Percentiles rank a stretch among this genome's conserved stretches.
phyloP scores from a whole-genome alignment of 2,888 invertebrate genomes.

The Orthosia gothica region DNA sequence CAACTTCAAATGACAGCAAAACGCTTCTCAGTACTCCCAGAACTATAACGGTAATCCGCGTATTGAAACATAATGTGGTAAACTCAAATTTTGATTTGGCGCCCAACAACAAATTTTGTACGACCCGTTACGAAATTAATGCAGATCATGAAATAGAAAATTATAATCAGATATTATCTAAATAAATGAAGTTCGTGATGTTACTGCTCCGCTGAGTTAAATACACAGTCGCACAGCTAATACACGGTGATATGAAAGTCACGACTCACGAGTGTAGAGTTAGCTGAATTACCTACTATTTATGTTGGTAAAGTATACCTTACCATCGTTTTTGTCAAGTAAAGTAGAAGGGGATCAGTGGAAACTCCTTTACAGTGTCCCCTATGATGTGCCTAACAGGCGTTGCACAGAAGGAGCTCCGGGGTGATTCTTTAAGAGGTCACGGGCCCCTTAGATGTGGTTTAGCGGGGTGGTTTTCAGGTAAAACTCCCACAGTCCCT shows the following conservation, averaged over 20 bases:
- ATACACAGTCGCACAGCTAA: slow-evolving; percentile 22
- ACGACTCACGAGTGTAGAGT: slow-evolving; percentile 45
- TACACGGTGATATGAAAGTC: slow-evolving; percentile 46
- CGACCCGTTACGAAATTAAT: neutral
- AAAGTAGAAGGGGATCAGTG: neutral
- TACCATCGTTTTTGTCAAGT: slow-evolving; percentile 12
- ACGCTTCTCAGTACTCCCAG: neutral
- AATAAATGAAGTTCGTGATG: slow-evolving; percentile 49
- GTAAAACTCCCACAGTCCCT: too few species aligned
- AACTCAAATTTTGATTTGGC: neutral
- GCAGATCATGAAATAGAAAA: slow-evolving; percentile 7
- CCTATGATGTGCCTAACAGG: too few species aligned
- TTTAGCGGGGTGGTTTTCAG: too few species aligned
- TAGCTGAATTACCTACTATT: slow-evolving; percentile 6
- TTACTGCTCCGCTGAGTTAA: slow-evolving; percentile 40
- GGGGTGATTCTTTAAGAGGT: too few species aligned
- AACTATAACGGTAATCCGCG: neutral
- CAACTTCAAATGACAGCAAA: slow-evolving; percentile 19
- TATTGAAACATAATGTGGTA: too few species aligned
- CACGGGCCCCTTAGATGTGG: too few species aligned
- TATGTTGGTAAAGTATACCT: neutral
- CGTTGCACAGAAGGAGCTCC: too few species aligned
- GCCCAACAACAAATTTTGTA: slow-evolving; percentile 20
- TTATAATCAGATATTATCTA: slow-evolving; percentile 5
- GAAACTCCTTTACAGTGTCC: too few species aligned